These are phyloP conservation scores for Masnerella sp. DNA, from an alignment of 2,888 invertebrate species.

Conservation along the genomic window DNA sequence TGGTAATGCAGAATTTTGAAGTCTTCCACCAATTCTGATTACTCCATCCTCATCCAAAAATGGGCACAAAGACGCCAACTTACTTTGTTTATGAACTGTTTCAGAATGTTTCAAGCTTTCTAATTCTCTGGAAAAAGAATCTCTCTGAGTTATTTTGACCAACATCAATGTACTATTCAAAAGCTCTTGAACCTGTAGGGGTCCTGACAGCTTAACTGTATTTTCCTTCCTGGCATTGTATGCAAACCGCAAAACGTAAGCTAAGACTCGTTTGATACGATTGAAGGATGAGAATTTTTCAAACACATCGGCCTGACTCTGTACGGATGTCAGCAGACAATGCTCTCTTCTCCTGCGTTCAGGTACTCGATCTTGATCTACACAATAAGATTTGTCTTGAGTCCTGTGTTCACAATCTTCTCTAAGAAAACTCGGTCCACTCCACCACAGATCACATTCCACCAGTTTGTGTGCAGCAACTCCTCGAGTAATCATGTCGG, in stretches of 20 bases:
- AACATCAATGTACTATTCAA: background rate
- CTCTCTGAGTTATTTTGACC: background rate
- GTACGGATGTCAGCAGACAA: background rate
- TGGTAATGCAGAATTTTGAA: constrained; percentile 20
- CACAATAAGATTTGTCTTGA: background rate
- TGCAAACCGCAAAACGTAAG: constrained; percentile 1
- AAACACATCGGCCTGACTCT: background rate
- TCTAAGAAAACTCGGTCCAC: constrained; percentile 1
- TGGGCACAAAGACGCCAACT: constrained; percentile 1
- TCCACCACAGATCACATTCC: background rate
- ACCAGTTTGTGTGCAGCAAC: background rate
- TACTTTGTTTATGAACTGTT: constrained; percentile 12
- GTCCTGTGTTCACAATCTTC: constrained; percentile 1
- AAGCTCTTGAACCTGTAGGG: constrained; percentile 6
- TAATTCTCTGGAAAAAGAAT: constrained; percentile 6
- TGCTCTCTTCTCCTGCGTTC: background rate
- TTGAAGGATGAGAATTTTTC: constrained; percentile 5
- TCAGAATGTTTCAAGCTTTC: constrained; percentile 11
- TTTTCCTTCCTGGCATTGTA: background rate
- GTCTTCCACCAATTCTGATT: constrained; percentile 37
- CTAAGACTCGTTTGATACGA: constrained; percentile 1
- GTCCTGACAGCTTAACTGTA: background rate
- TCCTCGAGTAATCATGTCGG: constrained; percentile 4
- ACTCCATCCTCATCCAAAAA: constrained; percentile 15
- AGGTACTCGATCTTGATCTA: background rate